phyloP scores from a whole-genome alignment of 1,140 invertebrate genomes.

The Diorhabda sublineata region DNA sequence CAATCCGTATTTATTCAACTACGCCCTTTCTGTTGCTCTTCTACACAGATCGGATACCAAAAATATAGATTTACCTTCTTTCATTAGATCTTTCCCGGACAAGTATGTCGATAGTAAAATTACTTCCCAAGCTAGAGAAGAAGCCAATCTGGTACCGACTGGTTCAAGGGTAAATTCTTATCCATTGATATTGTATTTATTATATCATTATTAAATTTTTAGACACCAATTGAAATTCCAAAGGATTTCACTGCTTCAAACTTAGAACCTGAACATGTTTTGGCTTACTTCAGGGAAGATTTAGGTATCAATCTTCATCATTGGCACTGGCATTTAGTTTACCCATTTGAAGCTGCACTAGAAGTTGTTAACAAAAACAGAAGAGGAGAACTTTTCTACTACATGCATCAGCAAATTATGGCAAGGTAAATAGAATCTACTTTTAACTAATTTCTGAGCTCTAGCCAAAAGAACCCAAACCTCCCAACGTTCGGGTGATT shows the following conservation, averaged over 20 bases:
- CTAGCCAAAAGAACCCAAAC: too few species aligned
- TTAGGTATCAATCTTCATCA: constrained; percentile 70
- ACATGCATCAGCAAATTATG: constrained; percentile 73
- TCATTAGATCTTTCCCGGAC: constrained; percentile 60
- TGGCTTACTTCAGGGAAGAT: constrained; percentile 64
- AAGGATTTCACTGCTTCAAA: constrained; percentile 64
- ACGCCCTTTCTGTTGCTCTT: constrained; percentile 69
- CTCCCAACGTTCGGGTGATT: too few species aligned
- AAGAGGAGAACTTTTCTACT: constrained; percentile 72
- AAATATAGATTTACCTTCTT: constrained; percentile 63
- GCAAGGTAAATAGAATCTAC: constrained; percentile 51
- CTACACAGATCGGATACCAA: constrained; percentile 72
- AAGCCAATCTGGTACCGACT: constrained; percentile 58
- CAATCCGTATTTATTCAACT: constrained; percentile 75
- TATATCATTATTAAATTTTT: neutral
- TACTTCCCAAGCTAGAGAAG: constrained; percentile 63
- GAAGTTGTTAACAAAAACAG: constrained; percentile 64
- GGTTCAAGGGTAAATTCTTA: constrained; percentile 56
- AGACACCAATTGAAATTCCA: constrained; percentile 57
- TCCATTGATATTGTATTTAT: too few species aligned
- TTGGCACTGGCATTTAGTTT: constrained; percentile 83
- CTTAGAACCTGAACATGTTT: constrained; percentile 59
- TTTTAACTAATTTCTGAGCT: too few species aligned
- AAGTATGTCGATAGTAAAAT: constrained; percentile 56
- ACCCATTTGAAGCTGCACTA: constrained; percentile 61